Evolutionary conservation across 2,797 vertebrate species (phyloP).

Genomic region (Phalloptychus januarius): DNA sequence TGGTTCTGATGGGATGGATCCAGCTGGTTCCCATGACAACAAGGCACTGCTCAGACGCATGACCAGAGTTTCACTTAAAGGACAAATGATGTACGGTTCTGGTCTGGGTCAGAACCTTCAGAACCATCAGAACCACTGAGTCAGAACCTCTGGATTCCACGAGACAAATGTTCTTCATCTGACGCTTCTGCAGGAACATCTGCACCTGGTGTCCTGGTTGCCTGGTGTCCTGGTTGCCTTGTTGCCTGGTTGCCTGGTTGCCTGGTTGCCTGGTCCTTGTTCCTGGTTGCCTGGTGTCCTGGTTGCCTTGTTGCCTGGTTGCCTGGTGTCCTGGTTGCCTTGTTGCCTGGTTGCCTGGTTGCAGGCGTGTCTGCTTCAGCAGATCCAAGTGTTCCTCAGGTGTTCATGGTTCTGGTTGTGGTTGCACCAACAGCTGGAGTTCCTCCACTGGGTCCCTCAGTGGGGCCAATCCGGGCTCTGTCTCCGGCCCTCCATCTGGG

Average conservation of each 20-base stretch:
- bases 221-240: not conserved
- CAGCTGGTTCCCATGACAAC: not conserved
- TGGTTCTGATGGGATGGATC: not conserved
- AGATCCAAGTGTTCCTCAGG: no score
- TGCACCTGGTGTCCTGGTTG: not conserved
- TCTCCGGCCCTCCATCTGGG: not conserved
- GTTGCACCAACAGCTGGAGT: not conserved
- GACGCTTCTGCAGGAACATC: not conserved
- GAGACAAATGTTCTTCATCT: not conserved
- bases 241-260: no score
- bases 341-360: no score
- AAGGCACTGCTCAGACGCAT: not conserved
- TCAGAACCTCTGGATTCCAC: not conserved
- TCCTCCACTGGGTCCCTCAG: not conserved
- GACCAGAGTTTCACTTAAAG: not conserved
- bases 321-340: no score
- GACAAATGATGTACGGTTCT: not conserved
- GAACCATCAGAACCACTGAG: no score
- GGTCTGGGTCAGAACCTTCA: no score
- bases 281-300: no score
- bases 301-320: no score
- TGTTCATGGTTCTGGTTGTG: not conserved
- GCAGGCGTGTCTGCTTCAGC: no score
- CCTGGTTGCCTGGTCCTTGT: no score
- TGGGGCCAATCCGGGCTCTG: not conserved